Evolutionary conservation across 2,888 invertebrate genomes (phyloP).

Genomic region (Drosophila bunnanda): DNA sequence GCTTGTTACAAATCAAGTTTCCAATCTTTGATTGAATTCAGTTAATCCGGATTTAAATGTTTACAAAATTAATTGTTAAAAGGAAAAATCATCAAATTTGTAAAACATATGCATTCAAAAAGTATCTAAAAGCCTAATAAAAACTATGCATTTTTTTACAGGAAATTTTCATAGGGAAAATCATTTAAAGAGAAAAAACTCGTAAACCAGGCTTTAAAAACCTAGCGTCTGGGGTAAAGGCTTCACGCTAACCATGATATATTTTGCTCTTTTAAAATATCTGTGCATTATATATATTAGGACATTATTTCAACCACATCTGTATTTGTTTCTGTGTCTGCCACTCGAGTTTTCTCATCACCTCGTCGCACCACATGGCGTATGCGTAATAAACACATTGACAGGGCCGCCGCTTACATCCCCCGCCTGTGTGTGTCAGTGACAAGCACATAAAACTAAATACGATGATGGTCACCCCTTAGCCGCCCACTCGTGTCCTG

Average conservation of each 20-base stretch:
- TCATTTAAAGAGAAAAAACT: not conserved
- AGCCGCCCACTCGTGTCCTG: slow-evolving; percentile 5
- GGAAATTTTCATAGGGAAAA: not conserved
- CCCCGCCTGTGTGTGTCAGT: slow-evolving; percentile 43
- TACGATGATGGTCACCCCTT: slow-evolving; percentile 51
- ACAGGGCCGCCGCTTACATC: slow-evolving; percentile 18
- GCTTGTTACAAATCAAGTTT: too few relatives aligned
- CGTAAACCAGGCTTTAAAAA: not conserved
- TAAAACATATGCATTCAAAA: too few relatives aligned
- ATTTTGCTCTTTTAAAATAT: not conserved
- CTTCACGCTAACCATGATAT: not conserved
- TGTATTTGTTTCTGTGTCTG: slow-evolving; percentile 19
- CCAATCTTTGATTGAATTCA: too few relatives aligned
- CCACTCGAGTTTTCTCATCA: slow-evolving; percentile 44
- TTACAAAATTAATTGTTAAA: too few relatives aligned
- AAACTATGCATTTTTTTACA: too few relatives aligned
- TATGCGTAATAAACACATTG: slow-evolving; percentile 67
- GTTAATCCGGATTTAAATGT: too few relatives aligned
- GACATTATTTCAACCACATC: slow-evolving; percentile 1
- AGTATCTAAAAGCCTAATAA: too few relatives aligned
- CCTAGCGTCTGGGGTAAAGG: not conserved
- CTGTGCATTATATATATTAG: not conserved
- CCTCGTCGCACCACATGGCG: slow-evolving; percentile 51
- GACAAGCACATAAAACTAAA: slow-evolving; percentile 71
- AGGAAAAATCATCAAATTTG: too few relatives aligned